These are phyloP conservation scores for Tapirus terrestris DNA, from an alignment of 2,113 vertebrate species.

Conservation along the genomic window DNA sequence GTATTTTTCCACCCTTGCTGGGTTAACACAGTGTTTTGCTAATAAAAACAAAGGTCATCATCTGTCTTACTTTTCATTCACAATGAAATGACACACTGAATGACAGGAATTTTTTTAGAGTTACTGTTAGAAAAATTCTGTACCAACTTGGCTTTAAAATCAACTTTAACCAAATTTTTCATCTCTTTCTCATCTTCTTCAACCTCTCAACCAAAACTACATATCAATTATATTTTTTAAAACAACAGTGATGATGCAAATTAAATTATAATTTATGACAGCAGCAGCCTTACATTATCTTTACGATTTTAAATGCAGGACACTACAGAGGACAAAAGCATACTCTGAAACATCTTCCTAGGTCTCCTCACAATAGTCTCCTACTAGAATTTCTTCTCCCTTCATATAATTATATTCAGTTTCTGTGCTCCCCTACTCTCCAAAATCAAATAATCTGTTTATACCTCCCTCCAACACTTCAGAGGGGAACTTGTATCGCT, in stretches of 20 bases:
- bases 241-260: not conserved
- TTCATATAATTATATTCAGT: not conserved
- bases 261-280: not conserved
- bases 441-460: not conserved
- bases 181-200: not conserved
- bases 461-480: not conserved
- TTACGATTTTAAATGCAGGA: not conserved
- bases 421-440: not conserved
- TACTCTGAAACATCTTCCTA: not conserved
- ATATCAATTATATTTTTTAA: not conserved
- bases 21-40: not conserved
- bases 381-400: not conserved
- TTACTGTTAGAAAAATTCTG: not conserved
- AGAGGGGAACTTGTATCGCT: not conserved
- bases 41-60: conserved; percentile 40
- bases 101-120: not conserved
- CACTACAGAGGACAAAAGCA: conserved; percentile 57
- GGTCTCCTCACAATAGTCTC: not conserved
- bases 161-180: not conserved
- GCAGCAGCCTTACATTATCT: not conserved
- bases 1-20: not conserved
- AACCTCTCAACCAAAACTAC: conserved; percentile 10
- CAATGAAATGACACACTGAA: not conserved
- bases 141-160: conserved; percentile 23
- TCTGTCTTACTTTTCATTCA: conserved; percentile 41